Base-by-base conservation (phyloP, 1,140 invertebrate species). In the Drosophila tropicalis region DNA sequence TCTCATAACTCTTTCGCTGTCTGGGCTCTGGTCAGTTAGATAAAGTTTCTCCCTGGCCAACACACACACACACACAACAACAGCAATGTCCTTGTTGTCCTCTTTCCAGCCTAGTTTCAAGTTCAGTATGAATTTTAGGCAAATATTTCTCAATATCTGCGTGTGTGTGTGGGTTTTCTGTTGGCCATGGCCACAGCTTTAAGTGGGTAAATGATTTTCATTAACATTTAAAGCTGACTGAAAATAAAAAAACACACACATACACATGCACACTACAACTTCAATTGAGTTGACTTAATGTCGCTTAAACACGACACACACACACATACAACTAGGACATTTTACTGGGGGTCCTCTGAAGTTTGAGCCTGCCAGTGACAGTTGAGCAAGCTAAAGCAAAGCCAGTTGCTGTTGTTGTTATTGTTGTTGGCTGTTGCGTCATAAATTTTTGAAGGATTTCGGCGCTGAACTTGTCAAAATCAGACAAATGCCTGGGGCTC, bases 391-490 rank as follows among this genome's bases (percentile, higher is more conserved):
- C 41, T 36, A 44, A 51, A 29, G 40, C 41, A 56, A 51, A 51
- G 44, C 25, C 17, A 17, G 32, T 36, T 63, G 25, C 60, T 32
- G 55, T n/a, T 68, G 60, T 56, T 36, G 34, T 34, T 34, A 13
- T 32, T 56, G 47, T 19, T 58, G 29, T 9, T 56, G 12, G 32
- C 5, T 36, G 44, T 71, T 47, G 62, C 70, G 68, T 76, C 83
- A 81, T 83, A 89, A 81, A 87, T 81, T 90, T 90, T 90, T 90
- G 87, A 90, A 90, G 89, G 87, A 90, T 90, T 90, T 90, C 76
- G 89, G 72, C 84, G 90, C 81, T 89, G 87, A 89, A 90, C 87
- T 90, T 90, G 87, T 90, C 87, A 90, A 89, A 90, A 90, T 89
- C 87, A 90, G 87, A 81, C 82, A 67, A 74, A 55, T 64, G 70